A percentile compares a stretch with the other conserved stretches of the same genome.
phyloP scores from a whole-genome alignment of 2,888 invertebrate species.

The Anoplius nigerrimus region DNA sequence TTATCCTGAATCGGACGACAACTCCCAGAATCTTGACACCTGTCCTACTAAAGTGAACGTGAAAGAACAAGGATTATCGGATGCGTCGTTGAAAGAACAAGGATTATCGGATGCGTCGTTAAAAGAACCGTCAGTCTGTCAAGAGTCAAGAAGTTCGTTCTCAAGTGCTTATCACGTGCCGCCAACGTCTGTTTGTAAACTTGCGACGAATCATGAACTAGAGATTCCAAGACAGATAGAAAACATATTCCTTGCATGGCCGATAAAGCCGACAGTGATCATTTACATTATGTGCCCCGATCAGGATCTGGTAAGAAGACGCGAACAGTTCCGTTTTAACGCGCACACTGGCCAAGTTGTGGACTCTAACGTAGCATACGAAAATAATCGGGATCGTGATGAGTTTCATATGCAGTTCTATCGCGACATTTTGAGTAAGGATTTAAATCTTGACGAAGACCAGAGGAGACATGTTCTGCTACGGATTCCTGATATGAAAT shows the following conservation, averaged over 20 bases:
- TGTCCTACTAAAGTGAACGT: not conserved
- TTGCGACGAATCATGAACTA: conserved; percentile 5
- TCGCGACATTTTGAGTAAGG: conserved; percentile 15
- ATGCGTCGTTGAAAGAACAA: not conserved
- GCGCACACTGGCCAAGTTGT: conserved; percentile 57
- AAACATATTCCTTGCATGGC: conserved; percentile 62
- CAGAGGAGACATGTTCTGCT: conserved; percentile 75
- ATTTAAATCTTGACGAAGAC: conserved; percentile 42
- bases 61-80: not conserved
- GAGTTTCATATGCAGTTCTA: conserved; percentile 32
- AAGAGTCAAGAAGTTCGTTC: too few species aligned
- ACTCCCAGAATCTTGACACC: too few species aligned
- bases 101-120: not conserved
- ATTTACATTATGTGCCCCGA: conserved; percentile 78
- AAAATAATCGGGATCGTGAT: not conserved
- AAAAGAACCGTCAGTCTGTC: not conserved
- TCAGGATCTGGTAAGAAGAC: conserved; percentile 67
- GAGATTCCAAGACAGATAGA: conserved; percentile 50
- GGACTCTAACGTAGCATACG: conserved; percentile 28
- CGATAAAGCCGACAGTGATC: conserved; percentile 76
- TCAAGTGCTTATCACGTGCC: not conserved
- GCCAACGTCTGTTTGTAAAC: conserved; percentile 4
- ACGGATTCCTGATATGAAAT: conserved; percentile 75
- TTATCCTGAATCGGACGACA: conserved; percentile 4
- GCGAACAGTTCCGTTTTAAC: conserved; percentile 66